Conservation (phyloP, 2,888 invertebrate genomes). For the Dynastes maya region DNA sequence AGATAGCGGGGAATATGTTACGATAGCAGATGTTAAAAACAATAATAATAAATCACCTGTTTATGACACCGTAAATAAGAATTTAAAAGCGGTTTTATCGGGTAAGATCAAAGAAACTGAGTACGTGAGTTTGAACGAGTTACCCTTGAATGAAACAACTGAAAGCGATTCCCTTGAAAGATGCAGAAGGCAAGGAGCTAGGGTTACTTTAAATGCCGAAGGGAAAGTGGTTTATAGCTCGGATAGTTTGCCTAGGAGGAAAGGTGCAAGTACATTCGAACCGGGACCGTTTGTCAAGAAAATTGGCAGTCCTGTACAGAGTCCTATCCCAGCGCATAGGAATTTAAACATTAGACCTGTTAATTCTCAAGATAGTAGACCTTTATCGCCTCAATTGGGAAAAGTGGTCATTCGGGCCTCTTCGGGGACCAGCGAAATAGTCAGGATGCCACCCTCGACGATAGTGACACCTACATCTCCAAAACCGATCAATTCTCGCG, state of each 20-base stretch:
- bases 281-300: constrained; percentile 87
- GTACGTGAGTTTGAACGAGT: constrained; percentile 86
- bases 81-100: constrained; percentile 75
- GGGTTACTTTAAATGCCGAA: constrained; percentile 88
- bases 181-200: constrained; percentile 79
- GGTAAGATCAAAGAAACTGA: constrained; percentile 79
- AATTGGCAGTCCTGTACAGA: constrained; percentile 68
- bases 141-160: constrained; percentile 72
- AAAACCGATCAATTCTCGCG: constrained; percentile 68
- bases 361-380: constrained; percentile 63
- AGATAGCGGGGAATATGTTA: neutral
- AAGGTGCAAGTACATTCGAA: constrained; percentile 89
- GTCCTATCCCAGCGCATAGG: constrained; percentile 71
- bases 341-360: constrained; percentile 70
- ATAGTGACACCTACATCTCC: constrained; percentile 76
- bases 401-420: constrained; percentile 73
- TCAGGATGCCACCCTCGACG: constrained; percentile 76
- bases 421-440: constrained; percentile 73
- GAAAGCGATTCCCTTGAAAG: constrained; percentile 72
- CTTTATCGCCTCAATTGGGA: constrained; percentile 78
- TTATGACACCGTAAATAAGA: constrained; percentile 79
- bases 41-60: constrained; percentile 74
- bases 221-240: constrained; percentile 92
- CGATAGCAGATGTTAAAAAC: constrained; percentile 53
- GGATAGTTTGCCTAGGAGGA: constrained; percentile 85